Evolutionary conservation across 2,888 invertebrate species (phyloP), one percentile per base, ranked within the genome.

Genomic region (Tenthredo mesomela): DNA sequence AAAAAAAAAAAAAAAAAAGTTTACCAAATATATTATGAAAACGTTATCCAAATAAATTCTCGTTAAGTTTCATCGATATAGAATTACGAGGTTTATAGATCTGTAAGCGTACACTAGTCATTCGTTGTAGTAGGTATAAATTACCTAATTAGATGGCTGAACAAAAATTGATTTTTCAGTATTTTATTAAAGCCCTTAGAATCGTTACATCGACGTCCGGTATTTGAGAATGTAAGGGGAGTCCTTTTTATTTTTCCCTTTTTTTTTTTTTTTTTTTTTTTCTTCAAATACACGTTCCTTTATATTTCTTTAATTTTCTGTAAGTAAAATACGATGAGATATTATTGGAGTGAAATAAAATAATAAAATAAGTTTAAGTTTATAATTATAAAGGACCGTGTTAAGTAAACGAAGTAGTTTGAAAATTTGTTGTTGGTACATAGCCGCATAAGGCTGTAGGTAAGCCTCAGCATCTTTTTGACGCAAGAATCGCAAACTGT

Each of bases 401-500:
- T 61, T 61, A 21, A 25, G 25, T 25, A 25, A 61, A 61, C 61
- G 21, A 21, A 21, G 7, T 54, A 54, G 54, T 61, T 61, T 61
- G 61, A 25, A 61, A 25, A 25, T 61, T 61, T 25, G 25, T 25
- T 61, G 61, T 61, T 12, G 61, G 61, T 61, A 61, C n/a, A n/a
- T 61, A 61, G 61, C 61, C 25, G 2, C 2, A 21, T 10, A 61
- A 61, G 61, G 61, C 61, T 61, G 61, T 61, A 61, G 21, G 12
- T 25, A 61, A 25, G 61, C 61, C 40, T 61, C n/a, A 21, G 80
- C 61, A 80, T 80, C 12, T 15, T 61, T 80, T 80, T 87, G 86
- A 87, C 87, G 90, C 90, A 89, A 90, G 88, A 90, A 90, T 91
- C 88, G 90, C 88, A 88, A 91, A 91, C 92, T 92, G 91, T 92